These are phyloP conservation scores for Nomada fabriciana DNA, from an alignment of 2,888 invertebrate species.

Conservation along the genomic window DNA sequence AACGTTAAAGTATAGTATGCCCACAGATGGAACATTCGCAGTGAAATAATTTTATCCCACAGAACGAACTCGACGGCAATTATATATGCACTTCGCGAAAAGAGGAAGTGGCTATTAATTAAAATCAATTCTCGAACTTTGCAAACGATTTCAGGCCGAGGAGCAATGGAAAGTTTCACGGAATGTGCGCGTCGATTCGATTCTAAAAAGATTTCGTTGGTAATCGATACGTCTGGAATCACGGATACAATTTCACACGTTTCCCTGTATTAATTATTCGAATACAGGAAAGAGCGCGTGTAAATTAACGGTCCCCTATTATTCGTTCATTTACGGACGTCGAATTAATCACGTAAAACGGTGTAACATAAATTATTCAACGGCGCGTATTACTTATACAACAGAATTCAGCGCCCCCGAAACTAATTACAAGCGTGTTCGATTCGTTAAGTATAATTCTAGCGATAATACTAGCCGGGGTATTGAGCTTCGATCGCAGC, in stretches of 20 bases:
- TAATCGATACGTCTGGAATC: conserved; percentile 30
- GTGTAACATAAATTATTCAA: conserved; percentile 42
- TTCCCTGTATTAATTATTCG: conserved; percentile 35
- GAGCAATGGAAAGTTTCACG: too few relatives aligned
- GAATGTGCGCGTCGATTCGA: neutral
- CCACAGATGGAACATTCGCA: too few relatives aligned
- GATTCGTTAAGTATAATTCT: conserved; percentile 45
- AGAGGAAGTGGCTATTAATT: too few relatives aligned
- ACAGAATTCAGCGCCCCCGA: conserved; percentile 1
- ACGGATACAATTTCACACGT: neutral
- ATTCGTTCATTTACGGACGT: conserved; percentile 17
- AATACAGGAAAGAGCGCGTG: neutral
- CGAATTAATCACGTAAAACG: conserved; percentile 43
- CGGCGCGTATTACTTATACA: conserved; percentile 31
- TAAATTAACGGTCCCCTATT: conserved; percentile 26
- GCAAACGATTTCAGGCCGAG: too few relatives aligned
- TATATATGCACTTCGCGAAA: too few relatives aligned
- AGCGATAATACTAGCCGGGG: conserved; percentile 17
- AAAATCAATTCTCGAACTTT: too few relatives aligned
- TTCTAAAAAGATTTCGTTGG: neutral
- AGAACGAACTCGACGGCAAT: too few relatives aligned
- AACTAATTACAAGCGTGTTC: conserved; percentile 39
- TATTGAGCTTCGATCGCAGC: conserved; percentile 5
- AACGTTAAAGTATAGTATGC: too few relatives aligned
- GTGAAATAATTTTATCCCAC: too few relatives aligned